Conservation (phyloP, 2,113 vertebrate species). For the Myodes glareolus region DNA sequence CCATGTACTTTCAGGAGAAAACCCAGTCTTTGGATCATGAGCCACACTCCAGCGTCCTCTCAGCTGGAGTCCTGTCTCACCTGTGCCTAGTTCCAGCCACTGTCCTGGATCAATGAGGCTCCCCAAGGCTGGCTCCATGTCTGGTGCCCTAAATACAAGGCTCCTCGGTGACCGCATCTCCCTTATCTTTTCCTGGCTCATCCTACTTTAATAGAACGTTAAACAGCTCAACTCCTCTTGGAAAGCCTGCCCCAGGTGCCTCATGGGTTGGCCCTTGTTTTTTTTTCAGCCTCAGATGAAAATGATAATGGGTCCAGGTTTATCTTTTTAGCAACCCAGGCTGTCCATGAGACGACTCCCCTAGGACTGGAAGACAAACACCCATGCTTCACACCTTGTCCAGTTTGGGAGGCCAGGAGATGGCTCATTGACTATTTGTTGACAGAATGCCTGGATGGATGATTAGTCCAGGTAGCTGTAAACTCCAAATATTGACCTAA, state of each 20-base stretch:
- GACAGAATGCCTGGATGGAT: background rate
- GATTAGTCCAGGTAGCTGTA: background rate
- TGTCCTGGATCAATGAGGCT: background rate
- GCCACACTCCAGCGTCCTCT: background rate
- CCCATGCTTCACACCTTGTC: background rate
- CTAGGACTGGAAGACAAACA: background rate
- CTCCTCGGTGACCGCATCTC: background rate
- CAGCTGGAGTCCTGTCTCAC: background rate
- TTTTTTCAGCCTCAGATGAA: background rate
- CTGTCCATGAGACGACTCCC: background rate
- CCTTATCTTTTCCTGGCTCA: background rate
- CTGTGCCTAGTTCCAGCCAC: accelerated
- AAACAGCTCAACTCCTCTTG: background rate
- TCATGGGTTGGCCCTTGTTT: accelerated
- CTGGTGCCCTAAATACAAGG: background rate
- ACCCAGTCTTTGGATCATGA: background rate
- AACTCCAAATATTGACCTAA: background rate
- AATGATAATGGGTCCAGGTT: background rate
- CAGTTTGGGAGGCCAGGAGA: too few relatives aligned
- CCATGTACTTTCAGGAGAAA: background rate
- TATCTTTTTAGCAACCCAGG: background rate
- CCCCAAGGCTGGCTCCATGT: background rate
- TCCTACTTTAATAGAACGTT: background rate
- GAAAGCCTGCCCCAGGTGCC: background rate
- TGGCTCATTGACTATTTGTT: background rate